Base-by-base conservation (phyloP, 2,113 vertebrate species). In the Corvus moneduloides region DNA sequence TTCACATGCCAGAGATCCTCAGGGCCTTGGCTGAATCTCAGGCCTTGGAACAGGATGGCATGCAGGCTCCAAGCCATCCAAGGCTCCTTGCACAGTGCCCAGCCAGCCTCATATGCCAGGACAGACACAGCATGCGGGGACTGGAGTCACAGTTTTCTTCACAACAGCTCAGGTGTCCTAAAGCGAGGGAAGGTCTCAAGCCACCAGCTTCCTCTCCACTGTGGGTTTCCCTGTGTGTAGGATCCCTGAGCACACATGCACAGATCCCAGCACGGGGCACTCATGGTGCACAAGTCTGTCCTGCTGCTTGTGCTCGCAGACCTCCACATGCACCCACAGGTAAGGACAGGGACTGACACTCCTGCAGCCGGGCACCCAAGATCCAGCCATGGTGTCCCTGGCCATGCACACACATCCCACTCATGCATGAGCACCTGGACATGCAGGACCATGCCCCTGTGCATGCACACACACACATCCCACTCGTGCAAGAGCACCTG, bases 1-100 rank as follows among this genome's bases (percentile, higher is more conserved):
- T 55, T 69, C 62, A 21, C 88, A 72, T 87, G 96, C 92, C 90
- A 82, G 96, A 93, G 90, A 95, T 86, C 86, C 90, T 93, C 84
- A 46, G 82, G 90, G 89, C 77, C 78, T 89, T 16, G 51, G 81
- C 89, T 44, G 79, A 61, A 52, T 44, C 92, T 95, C 93, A 49
- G 48, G 28, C 90, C 76, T 81, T 61, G 92, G 89, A 81, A 75
- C 10, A 58, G 83, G 94, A 78, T 5, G 72, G 68, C 93, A 95
- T 90, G 96, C 94, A 93, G 87, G 86, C 83, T 87, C 44, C 83
- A 84, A 72, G 93, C 73, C 94, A 84, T 13, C 76, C 92, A 77
- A 71, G 73, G 64, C 88, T 90, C 63, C 90, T 88, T 66, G 71
- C 76, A 56, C 32, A 72, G 44, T 27, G 64, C 79, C 79, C 88